phyloP scores from a whole-genome alignment of 2,888 invertebrate species.

The Amblyjoppa fuscipennis region DNA sequence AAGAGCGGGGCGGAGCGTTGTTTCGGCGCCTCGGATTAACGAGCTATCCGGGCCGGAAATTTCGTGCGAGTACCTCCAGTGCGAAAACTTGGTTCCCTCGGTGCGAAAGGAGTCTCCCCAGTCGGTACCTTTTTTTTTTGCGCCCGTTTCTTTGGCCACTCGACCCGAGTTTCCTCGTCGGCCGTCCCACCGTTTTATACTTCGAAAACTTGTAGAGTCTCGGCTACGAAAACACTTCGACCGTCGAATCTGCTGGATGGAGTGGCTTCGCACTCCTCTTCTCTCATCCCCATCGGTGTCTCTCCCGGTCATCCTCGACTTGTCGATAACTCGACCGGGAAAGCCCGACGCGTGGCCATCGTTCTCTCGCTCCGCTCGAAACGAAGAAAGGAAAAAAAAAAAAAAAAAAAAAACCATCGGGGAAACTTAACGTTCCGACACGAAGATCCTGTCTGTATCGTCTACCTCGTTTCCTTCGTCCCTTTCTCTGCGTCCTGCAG shows the following conservation, averaged over 20 bases:
- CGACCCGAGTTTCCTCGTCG: constrained; percentile 30
- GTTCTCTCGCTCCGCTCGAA: constrained; percentile 3
- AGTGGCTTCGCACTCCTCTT: neutral
- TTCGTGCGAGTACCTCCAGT: constrained; percentile 16
- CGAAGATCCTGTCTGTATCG: constrained; percentile 10
- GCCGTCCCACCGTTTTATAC: constrained; percentile 7
- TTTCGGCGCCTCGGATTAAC: constrained; percentile 53
- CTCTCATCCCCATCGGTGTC: neutral
- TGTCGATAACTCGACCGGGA: constrained; percentile 39
- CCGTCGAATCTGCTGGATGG: neutral
- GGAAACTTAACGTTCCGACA: constrained; percentile 22
- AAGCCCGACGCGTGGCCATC: constrained; percentile 22
- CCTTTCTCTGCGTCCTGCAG: neutral
- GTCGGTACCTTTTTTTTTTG: neutral
- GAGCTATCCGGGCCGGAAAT: constrained; percentile 49
- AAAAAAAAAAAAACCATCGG: neutral
- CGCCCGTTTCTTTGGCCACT: constrained; percentile 23
- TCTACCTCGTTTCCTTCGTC: neutral
- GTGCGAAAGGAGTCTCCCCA: neutral
- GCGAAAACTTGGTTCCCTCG: constrained; percentile 37
- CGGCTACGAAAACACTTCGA: constrained; percentile 40
- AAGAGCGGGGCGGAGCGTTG: constrained; percentile 45
- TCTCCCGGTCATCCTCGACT: constrained; percentile 16
- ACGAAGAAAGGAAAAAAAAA: constrained; percentile 20
- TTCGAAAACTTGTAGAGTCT: neutral